Percentiles rank a stretch among this genome's conserved stretches.
Conservation (phyloP, 2,797 vertebrate genomes). For the Pangasius macronema region DNA sequence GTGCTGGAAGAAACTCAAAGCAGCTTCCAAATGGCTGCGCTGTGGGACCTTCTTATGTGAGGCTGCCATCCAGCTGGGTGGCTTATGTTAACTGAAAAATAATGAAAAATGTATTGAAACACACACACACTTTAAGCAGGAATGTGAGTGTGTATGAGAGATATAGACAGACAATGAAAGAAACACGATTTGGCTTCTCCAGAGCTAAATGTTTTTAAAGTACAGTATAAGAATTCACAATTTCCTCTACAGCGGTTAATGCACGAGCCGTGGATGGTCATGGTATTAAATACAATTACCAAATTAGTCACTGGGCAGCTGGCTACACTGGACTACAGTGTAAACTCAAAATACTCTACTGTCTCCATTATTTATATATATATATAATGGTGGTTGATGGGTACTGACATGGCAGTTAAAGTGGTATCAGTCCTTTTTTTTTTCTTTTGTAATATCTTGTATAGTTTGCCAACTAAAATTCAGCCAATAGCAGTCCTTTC, state of each 20-base stretch:
- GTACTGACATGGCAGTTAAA: background rate
- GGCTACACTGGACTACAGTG: slow-evolving; percentile 31
- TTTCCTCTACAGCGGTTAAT: slow-evolving; percentile 52
- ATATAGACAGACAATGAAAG: slow-evolving; percentile 31
- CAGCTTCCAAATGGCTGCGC: slow-evolving; percentile 59
- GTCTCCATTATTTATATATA: slow-evolving; percentile 22
- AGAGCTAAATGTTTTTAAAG: slow-evolving; percentile 58
- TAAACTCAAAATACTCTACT: slow-evolving; percentile 32
- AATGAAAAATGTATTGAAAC: slow-evolving; percentile 70
- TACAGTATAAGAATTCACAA: slow-evolving; percentile 59
- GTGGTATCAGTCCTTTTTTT: too few species aligned
- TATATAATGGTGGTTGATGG: background rate
- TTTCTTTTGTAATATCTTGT: background rate
- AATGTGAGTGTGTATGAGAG: slow-evolving; percentile 36
- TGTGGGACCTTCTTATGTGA: slow-evolving; percentile 65
- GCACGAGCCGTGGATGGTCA: slow-evolving; percentile 41
- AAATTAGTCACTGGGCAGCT: slow-evolving; percentile 25
- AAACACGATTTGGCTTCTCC: slow-evolving; percentile 58
- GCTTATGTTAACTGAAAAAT: slow-evolving; percentile 72
- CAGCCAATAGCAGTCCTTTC: background rate
- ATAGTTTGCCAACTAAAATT: background rate
- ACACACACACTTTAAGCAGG: slow-evolving; percentile 50
- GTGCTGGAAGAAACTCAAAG: slow-evolving; percentile 60
- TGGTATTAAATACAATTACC: slow-evolving; percentile 45
- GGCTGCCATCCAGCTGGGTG: slow-evolving; percentile 68